phyloP scores from a whole-genome alignment of 2,888 invertebrate species.

The Orthosia gracilis region DNA sequence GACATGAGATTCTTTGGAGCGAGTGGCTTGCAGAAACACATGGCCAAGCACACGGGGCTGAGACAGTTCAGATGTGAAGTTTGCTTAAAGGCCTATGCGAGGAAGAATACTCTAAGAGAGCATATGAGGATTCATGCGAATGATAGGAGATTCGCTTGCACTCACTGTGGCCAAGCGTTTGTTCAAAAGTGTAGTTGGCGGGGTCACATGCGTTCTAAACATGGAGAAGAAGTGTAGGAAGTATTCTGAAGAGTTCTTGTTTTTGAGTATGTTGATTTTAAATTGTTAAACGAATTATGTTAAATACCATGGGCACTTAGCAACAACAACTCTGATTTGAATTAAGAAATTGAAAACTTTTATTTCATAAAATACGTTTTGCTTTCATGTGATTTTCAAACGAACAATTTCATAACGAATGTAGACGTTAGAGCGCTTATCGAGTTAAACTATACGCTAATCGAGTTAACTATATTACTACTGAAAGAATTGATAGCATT shows the following conservation, averaged over 20 bases:
- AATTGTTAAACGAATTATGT: slow-evolving; percentile 21
- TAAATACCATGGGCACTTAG: neutral
- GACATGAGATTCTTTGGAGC: slow-evolving; percentile 79
- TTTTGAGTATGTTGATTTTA: slow-evolving; percentile 15
- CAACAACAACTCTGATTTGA: neutral
- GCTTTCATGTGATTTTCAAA: slow-evolving; percentile 20
- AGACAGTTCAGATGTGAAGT: slow-evolving; percentile 78
- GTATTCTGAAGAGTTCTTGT: neutral
- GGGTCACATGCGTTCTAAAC: slow-evolving; percentile 81
- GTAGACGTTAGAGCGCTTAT: neutral
- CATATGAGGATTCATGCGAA: slow-evolving; percentile 78
- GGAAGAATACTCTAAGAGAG: slow-evolving; percentile 75
- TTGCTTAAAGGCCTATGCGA: slow-evolving; percentile 77
- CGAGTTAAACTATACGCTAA: slow-evolving; percentile 3
- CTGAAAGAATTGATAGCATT: slow-evolving; percentile 52
- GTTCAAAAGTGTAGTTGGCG: slow-evolving; percentile 80
- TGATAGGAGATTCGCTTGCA: slow-evolving; percentile 72
- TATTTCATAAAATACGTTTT: neutral
- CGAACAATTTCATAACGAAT: neutral
- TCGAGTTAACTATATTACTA: too few relatives aligned
- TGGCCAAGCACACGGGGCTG: slow-evolving; percentile 78
- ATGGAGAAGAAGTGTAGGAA: slow-evolving; percentile 62
- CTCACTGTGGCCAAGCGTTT: slow-evolving; percentile 71
- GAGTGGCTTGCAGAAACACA: slow-evolving; percentile 73
- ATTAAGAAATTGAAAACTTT: neutral